Conservation (phyloP, 2,113 vertebrate genomes). For the Callaeas wilsoni region DNA sequence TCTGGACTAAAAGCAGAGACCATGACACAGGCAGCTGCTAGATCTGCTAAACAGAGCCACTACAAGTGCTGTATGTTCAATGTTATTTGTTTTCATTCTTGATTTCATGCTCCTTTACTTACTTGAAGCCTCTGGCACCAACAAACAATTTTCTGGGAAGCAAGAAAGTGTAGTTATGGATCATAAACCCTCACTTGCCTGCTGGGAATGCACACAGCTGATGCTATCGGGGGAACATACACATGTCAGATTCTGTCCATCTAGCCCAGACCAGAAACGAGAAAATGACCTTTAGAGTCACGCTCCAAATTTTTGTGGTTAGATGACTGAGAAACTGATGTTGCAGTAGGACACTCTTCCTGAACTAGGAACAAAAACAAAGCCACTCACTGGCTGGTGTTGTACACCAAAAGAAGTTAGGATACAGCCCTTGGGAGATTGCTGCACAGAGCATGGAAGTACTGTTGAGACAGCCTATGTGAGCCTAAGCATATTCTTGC, state of each 20-base stretch:
- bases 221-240: conserved; percentile 3
- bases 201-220: background rate
- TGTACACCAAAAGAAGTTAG: background rate
- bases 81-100: background rate
- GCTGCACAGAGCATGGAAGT: background rate
- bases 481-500: background rate
- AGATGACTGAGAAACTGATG: background rate
- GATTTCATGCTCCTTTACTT: conserved; percentile 10
- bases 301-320: background rate
- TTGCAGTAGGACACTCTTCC: background rate
- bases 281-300: background rate
- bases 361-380: background rate
- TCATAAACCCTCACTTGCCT: conserved; percentile 24
- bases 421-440: background rate
- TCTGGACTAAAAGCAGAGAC: background rate
- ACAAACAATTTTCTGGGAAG: background rate
- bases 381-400: background rate
- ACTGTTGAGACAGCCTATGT: background rate
- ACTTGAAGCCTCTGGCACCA: conserved; percentile 9
- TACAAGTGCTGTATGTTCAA: background rate
- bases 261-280: background rate
- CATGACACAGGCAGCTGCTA: background rate
- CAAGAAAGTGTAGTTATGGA: background rate
- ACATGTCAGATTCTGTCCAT: background rate
- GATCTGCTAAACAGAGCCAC: background rate